Conservation (phyloP, 2,888 invertebrate genomes). For the Melieria crassipennis region DNA sequence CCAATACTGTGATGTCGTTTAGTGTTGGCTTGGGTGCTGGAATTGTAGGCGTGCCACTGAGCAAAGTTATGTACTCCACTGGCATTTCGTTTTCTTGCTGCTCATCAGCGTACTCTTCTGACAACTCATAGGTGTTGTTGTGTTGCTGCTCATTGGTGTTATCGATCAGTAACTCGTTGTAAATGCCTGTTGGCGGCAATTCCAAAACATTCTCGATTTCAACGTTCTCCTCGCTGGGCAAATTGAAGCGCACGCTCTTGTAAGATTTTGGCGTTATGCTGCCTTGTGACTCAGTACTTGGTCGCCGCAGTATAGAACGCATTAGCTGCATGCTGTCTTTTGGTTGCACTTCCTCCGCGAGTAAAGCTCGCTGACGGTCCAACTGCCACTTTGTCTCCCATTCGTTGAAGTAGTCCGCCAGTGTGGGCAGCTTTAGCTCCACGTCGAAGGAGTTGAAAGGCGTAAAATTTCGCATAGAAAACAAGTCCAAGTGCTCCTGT, state of each 20-base stretch:
- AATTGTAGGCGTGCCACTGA: too few species aligned
- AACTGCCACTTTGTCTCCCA: constrained; percentile 9
- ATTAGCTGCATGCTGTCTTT: neutral
- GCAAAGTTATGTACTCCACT: neutral
- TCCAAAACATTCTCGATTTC: too few species aligned
- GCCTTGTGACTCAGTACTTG: neutral
- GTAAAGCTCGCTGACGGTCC: neutral
- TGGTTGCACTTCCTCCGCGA: neutral
- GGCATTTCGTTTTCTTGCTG: neutral
- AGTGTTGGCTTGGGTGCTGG: too few species aligned
- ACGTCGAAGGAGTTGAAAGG: too few species aligned
- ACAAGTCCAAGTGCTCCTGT: too few species aligned
- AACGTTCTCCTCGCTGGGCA: neutral
- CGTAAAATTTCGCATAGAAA: too few species aligned
- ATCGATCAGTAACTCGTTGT: too few species aligned
- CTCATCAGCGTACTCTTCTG: neutral
- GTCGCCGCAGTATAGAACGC: constrained; percentile 18
- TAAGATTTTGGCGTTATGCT: neutral
- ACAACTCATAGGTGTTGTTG: too few species aligned
- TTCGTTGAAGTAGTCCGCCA: constrained; percentile 14
- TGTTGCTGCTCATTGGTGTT: too few species aligned
- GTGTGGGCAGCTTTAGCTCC: constrained; percentile 4
- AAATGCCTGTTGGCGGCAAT: too few species aligned
- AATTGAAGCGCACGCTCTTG: constrained; percentile 14
- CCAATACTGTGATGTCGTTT: too few species aligned